Evolutionary conservation across 2,797 vertebrate genomes (phyloP).

Genomic region (Tangara arthus): DNA sequence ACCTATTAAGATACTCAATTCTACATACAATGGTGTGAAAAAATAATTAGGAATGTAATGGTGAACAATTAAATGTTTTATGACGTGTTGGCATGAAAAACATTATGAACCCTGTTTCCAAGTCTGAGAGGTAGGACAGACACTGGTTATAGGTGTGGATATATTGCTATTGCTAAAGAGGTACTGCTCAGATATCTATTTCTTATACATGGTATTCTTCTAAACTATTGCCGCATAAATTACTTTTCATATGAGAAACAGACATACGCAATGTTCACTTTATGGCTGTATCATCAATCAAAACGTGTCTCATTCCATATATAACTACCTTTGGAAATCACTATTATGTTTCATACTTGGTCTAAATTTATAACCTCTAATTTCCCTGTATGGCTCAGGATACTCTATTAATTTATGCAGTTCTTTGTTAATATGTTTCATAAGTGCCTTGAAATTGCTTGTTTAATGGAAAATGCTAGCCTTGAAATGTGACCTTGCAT

Average conservation of each 20-base stretch:
- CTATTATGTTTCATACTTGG: background rate
- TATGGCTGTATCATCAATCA: background rate
- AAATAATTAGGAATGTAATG: background rate
- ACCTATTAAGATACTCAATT: background rate
- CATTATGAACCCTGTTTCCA: background rate
- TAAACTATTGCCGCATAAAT: background rate
- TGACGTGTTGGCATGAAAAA: background rate
- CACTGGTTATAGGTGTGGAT: background rate
- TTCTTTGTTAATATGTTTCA: background rate
- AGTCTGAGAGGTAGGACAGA: background rate
- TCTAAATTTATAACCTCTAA: slow-evolving; percentile 16
- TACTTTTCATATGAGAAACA: background rate
- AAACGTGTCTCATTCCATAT: background rate
- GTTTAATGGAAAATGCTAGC: background rate
- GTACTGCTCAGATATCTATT: background rate
- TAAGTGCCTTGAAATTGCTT: background rate
- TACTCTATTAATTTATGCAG: background rate
- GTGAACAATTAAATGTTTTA: background rate
- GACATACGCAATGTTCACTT: background rate
- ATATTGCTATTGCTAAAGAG: background rate
- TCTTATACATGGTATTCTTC: background rate
- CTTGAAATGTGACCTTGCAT: background rate
- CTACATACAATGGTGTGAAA: rapidly evolving
- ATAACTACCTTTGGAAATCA: background rate
- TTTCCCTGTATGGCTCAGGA: background rate